These are phyloP conservation scores for Planiliza haematocheilus DNA, from an alignment of 2,113 vertebrate species.

Conservation along the genomic window DNA sequence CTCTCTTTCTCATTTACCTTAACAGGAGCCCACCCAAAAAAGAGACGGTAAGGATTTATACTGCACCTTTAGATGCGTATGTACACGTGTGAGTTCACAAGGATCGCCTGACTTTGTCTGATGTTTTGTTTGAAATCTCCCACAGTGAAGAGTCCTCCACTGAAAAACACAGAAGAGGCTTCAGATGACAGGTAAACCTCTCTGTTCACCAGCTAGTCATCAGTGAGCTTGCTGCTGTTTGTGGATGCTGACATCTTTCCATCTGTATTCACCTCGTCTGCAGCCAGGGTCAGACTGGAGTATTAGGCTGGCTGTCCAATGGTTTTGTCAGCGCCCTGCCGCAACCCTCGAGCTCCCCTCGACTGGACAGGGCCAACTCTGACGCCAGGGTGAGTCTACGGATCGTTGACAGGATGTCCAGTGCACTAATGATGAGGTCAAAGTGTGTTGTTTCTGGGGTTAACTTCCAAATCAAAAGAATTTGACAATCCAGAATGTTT, in stretches of 20 bases:
- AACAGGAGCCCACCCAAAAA: slow-evolving; percentile 18
- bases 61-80: background rate
- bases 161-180: slow-evolving; percentile 48
- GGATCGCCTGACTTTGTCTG: too few species aligned
- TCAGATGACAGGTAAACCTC: slow-evolving; percentile 70
- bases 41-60: slow-evolving; percentile 44
- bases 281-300: slow-evolving; percentile 74
- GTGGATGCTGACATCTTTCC: background rate
- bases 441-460: too few species aligned
- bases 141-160: slow-evolving; percentile 36
- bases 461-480: too few species aligned
- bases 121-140: background rate
- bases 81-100: too few species aligned
- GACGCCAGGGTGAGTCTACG: slow-evolving; percentile 58
- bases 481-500: too few species aligned
- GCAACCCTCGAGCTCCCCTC: slow-evolving; percentile 71
- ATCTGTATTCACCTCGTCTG: background rate
- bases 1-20: background rate
- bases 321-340: slow-evolving; percentile 79
- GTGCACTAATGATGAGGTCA: too few species aligned
- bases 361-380: slow-evolving; percentile 51
- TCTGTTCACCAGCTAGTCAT: background rate
- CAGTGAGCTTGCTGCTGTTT: background rate
- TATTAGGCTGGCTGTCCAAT: slow-evolving; percentile 83
- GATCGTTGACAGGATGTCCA: background rate